Percentiles rank a stretch among this genome's conserved stretches.
Conservation (phyloP, 2,113 vertebrate genomes). For the Malaclemys terrapin region DNA sequence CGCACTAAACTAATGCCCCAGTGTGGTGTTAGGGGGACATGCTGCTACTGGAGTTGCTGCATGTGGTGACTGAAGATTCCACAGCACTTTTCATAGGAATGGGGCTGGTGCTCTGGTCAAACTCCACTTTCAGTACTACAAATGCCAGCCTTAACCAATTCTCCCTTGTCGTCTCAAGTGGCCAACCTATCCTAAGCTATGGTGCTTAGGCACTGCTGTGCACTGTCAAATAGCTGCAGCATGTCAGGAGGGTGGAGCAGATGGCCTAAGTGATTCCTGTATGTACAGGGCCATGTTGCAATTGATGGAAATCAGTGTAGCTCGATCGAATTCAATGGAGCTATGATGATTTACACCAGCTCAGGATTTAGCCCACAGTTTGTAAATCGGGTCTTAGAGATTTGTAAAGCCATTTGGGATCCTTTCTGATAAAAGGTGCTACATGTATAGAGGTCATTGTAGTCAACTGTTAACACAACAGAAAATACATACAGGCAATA, state of each 20-base stretch:
- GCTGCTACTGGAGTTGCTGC: background rate
- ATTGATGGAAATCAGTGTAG: background rate
- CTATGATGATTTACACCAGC: background rate
- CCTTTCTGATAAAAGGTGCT: background rate
- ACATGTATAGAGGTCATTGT: background rate
- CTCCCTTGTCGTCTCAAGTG: background rate
- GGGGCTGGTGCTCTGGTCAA: background rate
- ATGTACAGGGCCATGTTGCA: background rate
- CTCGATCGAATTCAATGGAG: background rate
- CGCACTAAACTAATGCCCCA: background rate
- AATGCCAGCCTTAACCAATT: background rate
- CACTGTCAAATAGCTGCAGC: background rate
- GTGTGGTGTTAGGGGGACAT: rapidly evolving
- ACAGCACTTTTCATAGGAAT: background rate
- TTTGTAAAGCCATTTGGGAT: background rate
- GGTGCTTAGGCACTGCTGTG: background rate
- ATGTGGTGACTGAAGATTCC: background rate
- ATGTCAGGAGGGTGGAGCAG: background rate
- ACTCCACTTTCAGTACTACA: background rate
- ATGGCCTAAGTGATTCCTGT: background rate
- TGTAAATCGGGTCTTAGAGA: background rate
- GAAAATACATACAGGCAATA: background rate
- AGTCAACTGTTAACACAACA: rapidly evolving
- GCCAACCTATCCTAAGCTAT: background rate
- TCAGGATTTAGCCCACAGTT: background rate